Conservation (phyloP, 2,888 invertebrate genomes). For the Coelopa pilipes region DNA sequence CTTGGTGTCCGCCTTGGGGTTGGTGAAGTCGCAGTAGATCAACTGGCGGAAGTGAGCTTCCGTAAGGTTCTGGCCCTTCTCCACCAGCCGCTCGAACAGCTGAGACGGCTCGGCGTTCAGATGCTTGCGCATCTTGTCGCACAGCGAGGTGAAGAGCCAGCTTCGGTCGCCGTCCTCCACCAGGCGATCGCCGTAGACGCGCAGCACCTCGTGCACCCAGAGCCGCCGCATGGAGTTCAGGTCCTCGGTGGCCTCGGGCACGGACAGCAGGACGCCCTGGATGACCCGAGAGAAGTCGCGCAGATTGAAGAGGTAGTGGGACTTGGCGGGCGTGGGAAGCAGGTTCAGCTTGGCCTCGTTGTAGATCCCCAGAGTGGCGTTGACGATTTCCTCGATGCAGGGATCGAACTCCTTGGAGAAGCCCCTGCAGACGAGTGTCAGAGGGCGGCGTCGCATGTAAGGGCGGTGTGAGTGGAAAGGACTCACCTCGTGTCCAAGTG, state of each 20-base stretch:
- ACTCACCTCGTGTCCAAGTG: constrained; percentile 89
- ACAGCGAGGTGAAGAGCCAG: constrained; percentile 82
- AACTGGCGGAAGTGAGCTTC: constrained; percentile 86
- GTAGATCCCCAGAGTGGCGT: constrained; percentile 87
- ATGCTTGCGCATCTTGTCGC: constrained; percentile 70
- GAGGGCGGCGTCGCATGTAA: neutral
- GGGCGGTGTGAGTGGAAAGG: neutral
- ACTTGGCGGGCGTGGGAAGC: constrained; percentile 91
- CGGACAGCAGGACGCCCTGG: constrained; percentile 89
- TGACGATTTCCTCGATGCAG: constrained; percentile 88
- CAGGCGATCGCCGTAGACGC: constrained; percentile 93
- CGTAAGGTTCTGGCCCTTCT: constrained; percentile 69
- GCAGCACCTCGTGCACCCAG: constrained; percentile 93
- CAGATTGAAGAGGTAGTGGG: constrained; percentile 94
- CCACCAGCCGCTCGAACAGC: constrained; percentile 76
- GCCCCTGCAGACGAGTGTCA: constrained; percentile 71
- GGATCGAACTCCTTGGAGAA: constrained; percentile 95
- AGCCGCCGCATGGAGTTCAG: constrained; percentile 86
- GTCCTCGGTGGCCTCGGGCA: constrained; percentile 91
- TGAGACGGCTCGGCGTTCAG: constrained; percentile 76
- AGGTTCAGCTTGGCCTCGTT: constrained; percentile 84
- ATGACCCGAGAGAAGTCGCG: constrained; percentile 94
- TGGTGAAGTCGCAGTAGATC: constrained; percentile 94
- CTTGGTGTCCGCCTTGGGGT: constrained; percentile 89
- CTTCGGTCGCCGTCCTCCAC: constrained; percentile 83